Percentiles rank a stretch among this genome's conserved stretches.
These are phyloP conservation scores for Papilio glaucus DNA, from an alignment of 1,140 invertebrate species.

Conservation along the genomic window DNA sequence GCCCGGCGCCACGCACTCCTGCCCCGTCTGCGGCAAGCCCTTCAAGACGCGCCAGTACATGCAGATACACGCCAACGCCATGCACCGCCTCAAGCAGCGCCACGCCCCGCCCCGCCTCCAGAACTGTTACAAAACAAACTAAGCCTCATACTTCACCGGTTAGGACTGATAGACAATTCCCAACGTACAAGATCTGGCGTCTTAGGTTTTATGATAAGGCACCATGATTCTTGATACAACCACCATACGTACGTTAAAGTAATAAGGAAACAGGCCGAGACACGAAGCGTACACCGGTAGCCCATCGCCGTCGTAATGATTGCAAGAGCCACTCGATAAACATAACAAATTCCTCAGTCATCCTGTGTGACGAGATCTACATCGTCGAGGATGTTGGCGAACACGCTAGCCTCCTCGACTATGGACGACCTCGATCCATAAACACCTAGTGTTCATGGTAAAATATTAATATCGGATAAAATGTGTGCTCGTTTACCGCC, in stretches of 20 bases:
- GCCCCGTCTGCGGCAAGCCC: slow-evolving; percentile 86
- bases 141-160: not conserved
- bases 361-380: not conserved
- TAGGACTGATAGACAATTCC: not conserved
- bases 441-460: not conserved
- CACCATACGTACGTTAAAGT: not conserved
- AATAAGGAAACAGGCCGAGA: not conserved
- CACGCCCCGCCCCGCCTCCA: slow-evolving; percentile 54
- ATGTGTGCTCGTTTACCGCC: not conserved
- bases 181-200: not conserved
- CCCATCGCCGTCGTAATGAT: not conserved
- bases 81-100: slow-evolving; percentile 87
- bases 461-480: not conserved
- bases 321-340: not conserved
- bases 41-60: slow-evolving; percentile 90
- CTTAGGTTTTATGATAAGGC: not conserved
- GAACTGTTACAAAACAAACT: not conserved
- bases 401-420: no score
- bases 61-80: slow-evolving; percentile 88
- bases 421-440: not conserved
- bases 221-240: not conserved
- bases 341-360: not conserved
- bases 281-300: not conserved
- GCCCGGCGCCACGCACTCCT: slow-evolving; percentile 86
- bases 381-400: not conserved